These are phyloP conservation scores for Tetranychus truncatus DNA, from an alignment of 2,888 invertebrate species.

Conservation along the genomic window DNA sequence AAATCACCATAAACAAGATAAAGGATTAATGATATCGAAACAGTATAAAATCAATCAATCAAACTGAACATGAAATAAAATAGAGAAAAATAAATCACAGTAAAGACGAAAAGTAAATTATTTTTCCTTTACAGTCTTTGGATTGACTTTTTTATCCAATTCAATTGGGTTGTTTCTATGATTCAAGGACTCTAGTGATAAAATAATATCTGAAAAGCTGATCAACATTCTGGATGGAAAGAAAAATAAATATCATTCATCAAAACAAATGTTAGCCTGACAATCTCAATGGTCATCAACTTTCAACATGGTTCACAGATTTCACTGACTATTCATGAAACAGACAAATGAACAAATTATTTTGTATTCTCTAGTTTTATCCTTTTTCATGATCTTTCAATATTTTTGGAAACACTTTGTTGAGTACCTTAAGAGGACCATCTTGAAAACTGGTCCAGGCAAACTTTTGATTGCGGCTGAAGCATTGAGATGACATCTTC, in stretches of 20 bases:
- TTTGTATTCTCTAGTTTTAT: neutral
- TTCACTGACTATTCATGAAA: neutral
- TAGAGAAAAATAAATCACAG: neutral
- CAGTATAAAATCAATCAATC: neutral
- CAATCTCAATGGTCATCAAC: neutral
- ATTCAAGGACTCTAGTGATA: neutral
- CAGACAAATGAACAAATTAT: too few species aligned
- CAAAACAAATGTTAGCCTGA: neutral
- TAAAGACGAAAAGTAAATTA: constrained; percentile 32
- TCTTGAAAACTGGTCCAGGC: constrained; percentile 59
- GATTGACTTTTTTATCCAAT: neutral
- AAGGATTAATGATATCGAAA: neutral
- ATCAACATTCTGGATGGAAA: neutral
- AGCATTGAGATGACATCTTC: constrained; percentile 86
- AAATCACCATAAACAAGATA: neutral
- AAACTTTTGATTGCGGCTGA: constrained; percentile 85
- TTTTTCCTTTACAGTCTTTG: too few species aligned
- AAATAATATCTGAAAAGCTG: neutral
- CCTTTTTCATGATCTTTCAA: neutral
- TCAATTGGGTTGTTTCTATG: neutral
- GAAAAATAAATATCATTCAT: neutral
- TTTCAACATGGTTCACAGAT: neutral
- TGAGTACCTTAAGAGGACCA: constrained; percentile 57
- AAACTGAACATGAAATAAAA: neutral
- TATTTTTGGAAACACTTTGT: too few species aligned